Evolutionary conservation across 2,113 vertebrate genomes (phyloP).

Genomic region (Balaeniceps rex): DNA sequence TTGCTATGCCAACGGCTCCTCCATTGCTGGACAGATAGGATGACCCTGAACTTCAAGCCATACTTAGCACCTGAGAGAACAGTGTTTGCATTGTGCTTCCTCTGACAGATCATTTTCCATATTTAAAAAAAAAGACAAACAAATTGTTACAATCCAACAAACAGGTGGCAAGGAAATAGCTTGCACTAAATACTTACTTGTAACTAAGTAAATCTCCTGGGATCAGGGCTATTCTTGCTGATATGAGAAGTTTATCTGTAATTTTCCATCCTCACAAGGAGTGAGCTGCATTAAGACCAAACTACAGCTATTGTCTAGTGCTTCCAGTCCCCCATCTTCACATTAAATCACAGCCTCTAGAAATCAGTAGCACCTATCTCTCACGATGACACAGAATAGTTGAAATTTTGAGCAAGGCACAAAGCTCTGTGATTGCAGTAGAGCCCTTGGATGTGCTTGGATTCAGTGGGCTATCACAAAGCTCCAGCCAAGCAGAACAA

Average conservation of each 20-base stretch:
- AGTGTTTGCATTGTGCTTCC: not conserved
- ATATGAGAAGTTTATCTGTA: not conserved
- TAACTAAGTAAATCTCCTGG: not conserved
- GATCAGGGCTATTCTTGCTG: not conserved
- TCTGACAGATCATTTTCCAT: not conserved
- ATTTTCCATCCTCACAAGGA: not conserved
- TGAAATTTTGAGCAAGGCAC: not conserved
- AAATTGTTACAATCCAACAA: not conserved
- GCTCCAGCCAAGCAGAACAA: not conserved
- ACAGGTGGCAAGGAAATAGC: not conserved
- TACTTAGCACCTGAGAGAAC: not conserved
- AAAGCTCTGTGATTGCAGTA: not conserved
- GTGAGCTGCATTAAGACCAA: not conserved
- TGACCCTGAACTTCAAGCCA: not conserved
- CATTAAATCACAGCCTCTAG: not conserved
- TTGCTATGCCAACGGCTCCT: not conserved
- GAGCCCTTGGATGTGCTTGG: not conserved
- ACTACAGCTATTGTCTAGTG: not conserved
- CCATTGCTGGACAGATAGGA: not conserved
- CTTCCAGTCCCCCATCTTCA: not conserved
- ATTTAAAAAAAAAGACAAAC: not conserved
- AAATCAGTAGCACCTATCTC: not conserved
- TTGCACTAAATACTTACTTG: not conserved
- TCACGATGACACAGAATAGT: not conserved
- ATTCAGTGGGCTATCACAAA: not conserved